A percentile compares a stretch with the other conserved stretches of the same genome.
phyloP scores from a whole-genome alignment of 2,797 vertebrate genomes.

The Sebastes ruberrimus region DNA sequence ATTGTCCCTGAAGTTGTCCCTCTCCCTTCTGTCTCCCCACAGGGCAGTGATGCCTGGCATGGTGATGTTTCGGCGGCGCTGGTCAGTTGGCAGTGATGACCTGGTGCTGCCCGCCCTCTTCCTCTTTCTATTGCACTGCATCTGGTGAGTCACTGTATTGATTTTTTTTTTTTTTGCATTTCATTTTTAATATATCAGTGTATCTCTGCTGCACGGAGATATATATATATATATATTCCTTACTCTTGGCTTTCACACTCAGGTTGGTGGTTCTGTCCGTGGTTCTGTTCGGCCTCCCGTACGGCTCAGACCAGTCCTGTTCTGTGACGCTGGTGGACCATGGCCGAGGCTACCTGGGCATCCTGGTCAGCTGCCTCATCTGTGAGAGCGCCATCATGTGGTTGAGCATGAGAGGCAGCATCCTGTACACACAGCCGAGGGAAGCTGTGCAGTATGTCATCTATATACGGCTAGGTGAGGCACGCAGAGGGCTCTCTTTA shows the following conservation, averaged over 20 bases:
- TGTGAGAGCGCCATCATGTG: conserved; percentile 99
- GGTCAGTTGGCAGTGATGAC: conserved; percentile 99
- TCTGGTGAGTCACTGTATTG: conserved; percentile 88
- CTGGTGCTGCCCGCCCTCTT: conserved; percentile 98
- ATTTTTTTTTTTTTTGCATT: neutral
- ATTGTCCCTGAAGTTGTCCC: conserved; percentile 27
- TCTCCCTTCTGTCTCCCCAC: conserved; percentile 24
- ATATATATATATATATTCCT: neutral
- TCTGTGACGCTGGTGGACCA: conserved; percentile 97
- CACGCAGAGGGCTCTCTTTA: neutral
- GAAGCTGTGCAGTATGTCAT: conserved; percentile 99
- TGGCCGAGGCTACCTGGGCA: conserved; percentile 96
- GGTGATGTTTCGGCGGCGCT: conserved; percentile 99
- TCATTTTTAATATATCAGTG: neutral
- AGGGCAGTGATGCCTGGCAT: conserved; percentile 97
- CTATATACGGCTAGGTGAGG: conserved; percentile 96
- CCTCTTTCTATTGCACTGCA: conserved; percentile 96
- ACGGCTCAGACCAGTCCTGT: conserved; percentile 92
- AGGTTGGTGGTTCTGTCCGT: conserved; percentile 98
- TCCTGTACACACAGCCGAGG: conserved; percentile 97
- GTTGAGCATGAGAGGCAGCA: conserved; percentile 99
- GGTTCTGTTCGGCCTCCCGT: conserved; percentile 96
- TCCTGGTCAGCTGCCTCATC: conserved; percentile 97
- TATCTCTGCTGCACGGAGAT: neutral
- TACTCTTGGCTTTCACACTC: neutral